Percentiles rank a stretch among this genome's conserved stretches.
Conservation (phyloP, 2,113 vertebrate species). For the Neoarius graeffei region DNA sequence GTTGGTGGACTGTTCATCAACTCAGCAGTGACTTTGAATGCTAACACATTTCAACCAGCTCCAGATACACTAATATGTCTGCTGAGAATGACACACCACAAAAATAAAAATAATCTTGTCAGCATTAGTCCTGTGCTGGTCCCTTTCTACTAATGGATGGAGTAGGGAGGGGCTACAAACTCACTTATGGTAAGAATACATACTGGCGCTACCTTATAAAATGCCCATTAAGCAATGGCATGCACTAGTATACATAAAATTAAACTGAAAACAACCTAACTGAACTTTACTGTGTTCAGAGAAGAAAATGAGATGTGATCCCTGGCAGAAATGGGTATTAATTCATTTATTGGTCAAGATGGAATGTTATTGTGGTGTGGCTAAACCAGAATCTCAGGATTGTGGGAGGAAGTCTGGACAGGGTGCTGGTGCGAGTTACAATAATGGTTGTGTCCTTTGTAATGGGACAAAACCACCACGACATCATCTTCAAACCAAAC, state of each 20-base stretch:
- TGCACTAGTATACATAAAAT: not conserved
- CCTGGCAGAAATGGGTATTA: not conserved
- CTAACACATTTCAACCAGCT: not conserved
- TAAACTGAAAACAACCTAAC: not conserved
- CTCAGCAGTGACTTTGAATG: not conserved
- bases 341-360: slow-evolving; percentile 5
- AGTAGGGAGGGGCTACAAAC: not conserved
- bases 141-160: not conserved
- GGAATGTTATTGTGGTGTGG: not conserved
- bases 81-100: not conserved
- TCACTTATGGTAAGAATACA: not conserved
- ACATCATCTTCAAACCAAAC: slow-evolving; percentile 66
- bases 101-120: not conserved
- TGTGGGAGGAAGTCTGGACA: slow-evolving; percentile 45
- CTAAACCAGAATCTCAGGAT: slow-evolving; percentile 51
- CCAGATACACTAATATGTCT: not conserved
- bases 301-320: not conserved
- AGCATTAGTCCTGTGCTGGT: not conserved
- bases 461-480: slow-evolving; percentile 70
- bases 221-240: not conserved
- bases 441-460: slow-evolving; percentile 76
- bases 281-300: not conserved
- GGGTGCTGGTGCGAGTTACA: slow-evolving; percentile 64
- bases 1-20: not conserved
- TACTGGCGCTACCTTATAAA: not conserved